These are phyloP conservation scores for Myotis findleyi DNA, from an alignment of 2,797 vertebrate genomes.

Conservation along the genomic window DNA sequence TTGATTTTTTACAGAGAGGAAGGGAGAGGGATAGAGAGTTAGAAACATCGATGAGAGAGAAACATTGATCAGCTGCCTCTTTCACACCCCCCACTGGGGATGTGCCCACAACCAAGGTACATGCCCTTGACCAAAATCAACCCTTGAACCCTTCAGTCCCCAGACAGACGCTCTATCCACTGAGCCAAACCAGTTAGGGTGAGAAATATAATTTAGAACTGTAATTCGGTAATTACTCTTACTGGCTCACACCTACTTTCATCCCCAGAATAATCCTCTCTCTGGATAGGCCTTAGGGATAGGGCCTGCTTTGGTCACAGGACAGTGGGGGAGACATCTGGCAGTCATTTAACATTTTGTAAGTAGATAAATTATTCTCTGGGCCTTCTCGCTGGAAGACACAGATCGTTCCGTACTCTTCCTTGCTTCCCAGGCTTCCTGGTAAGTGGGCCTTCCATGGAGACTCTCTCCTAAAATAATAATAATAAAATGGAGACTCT, in stretches of 20 bases:
- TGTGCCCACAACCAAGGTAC: too few relatives aligned
- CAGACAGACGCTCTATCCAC: too few relatives aligned
- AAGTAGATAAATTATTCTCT: slow-evolving; percentile 3
- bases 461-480: slow-evolving; percentile 20
- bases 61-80: too few relatives aligned
- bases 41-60: too few relatives aligned
- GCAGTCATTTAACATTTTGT: slow-evolving; percentile 2
- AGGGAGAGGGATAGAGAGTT: too few relatives aligned
- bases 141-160: too few relatives aligned
- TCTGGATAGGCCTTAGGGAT: background rate
- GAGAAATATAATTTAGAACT: slow-evolving; percentile 3
- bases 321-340: background rate
- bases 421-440: slow-evolving; percentile 42
- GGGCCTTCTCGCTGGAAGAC: background rate
- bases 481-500: background rate
- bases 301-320: background rate
- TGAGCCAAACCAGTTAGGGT: too few relatives aligned
- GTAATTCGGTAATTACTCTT: slow-evolving; percentile 13
- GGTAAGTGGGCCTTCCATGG: background rate
- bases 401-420: background rate
- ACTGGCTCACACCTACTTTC: background rate
- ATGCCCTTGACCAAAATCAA: too few relatives aligned
- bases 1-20: too few relatives aligned
- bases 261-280: background rate
- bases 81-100: too few relatives aligned